Evolutionary conservation across 2,797 vertebrate genomes (phyloP).

Genomic region (Thunnus albacares): DNA sequence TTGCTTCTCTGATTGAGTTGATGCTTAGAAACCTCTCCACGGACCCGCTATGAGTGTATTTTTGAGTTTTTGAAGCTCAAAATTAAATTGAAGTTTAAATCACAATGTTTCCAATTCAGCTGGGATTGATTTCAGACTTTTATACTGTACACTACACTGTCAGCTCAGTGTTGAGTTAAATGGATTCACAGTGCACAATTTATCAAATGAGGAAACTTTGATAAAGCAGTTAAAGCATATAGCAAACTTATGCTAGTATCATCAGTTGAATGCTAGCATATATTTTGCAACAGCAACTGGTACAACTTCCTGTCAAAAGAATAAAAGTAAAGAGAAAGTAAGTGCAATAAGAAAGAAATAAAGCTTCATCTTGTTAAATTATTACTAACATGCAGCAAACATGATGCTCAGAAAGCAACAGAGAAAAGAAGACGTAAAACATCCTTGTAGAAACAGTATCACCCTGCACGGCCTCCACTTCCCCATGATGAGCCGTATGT

Average conservation of each 20-base stretch:
- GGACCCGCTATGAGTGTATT: too few relatives aligned
- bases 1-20: background rate
- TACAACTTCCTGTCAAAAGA: constrained; percentile 9
- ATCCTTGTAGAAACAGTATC: background rate
- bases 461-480: constrained; percentile 17
- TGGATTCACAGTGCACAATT: background rate
- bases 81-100: background rate
- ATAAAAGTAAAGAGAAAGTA: background rate
- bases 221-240: too few relatives aligned
- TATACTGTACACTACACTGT: too few relatives aligned
- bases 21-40: too few relatives aligned
- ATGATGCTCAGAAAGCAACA: background rate
- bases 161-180: too few relatives aligned
- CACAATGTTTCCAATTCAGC: background rate
- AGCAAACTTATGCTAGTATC: background rate
- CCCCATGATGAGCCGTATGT: constrained; percentile 34
- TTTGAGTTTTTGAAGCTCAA: too few relatives aligned
- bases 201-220: too few relatives aligned
- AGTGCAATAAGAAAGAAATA: background rate
- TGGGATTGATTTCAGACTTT: background rate
- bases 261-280: background rate
- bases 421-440: background rate
- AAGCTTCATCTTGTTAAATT: background rate
- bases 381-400: background rate
- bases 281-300: background rate